Evolutionary conservation across 37 sponge, comb jelly and placozoan genomes (phyloP), one percentile per base, ranked within the genome.

Genomic region (Hexactinellida sp.): DNA sequence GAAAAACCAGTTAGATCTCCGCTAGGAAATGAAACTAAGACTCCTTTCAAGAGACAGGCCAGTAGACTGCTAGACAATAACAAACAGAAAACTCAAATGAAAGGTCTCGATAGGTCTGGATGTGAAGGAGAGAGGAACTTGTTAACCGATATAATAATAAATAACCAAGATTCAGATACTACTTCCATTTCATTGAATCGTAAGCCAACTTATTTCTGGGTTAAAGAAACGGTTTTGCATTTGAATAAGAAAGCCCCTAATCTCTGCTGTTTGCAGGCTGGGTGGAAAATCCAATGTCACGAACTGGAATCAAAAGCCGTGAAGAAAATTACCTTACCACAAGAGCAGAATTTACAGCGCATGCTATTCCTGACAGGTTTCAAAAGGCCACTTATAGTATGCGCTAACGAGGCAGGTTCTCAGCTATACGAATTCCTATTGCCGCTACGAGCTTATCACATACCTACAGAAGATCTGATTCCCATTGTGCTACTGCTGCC

Each of bases 371-470:
- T 63, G 5, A n/a, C 76, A 23, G 76, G 30, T 5, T 63, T 32
- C 13, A 28, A 63, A 63, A 7, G 76, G 25, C 76, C 76, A 7
- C 34, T 89, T 24, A 91, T 93, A 36, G 86, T 91, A 36, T 89
- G 89, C 63, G 38, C 55, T 63, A 55, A 87, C 16, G 76, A 88
- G 21, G 85, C 86, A 0, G 47, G 82, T 21, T 55, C 83, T 0
- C 88, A 87, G 0, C 84, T 93, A 28, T 91, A 89, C 38, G 88
- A 91, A 54, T 91, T 93, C 85, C 55, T 93, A 5, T 47, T 89
- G 0, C 91, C 94, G 5, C 85, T 93, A 19, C 52, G 94, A 39
- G 91, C 91, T 16, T 85, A 87, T 88, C 86, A 93, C 63, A 87
- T 91, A 23, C 87, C 89, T 7, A 34, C 83, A 24, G 19, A 38